Base-by-base conservation (phyloP, 2,113 vertebrate genomes). In the Leptosomus discolor region DNA sequence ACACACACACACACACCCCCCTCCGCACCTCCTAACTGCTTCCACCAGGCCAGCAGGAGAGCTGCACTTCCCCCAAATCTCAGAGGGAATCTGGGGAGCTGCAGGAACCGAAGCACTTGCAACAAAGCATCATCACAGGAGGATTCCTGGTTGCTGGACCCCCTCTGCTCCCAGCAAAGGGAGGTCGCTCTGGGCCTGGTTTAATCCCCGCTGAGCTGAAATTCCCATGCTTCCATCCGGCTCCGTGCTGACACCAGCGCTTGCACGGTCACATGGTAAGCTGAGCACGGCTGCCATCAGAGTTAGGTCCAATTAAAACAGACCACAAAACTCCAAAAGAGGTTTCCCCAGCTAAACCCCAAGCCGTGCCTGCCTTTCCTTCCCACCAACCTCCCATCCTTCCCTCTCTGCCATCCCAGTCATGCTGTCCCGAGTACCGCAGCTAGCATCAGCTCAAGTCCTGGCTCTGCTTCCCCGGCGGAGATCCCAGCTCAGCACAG, bases 181-280 rank as follows among this genome's bases (percentile, higher is more conserved):
- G 50, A 92, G 58, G 53, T 69, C 8, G 2, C 43, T 82, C 65
- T 6, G 2, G 36, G 37, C 30, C 37, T 79, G 77, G 27, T 67
- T 90, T 88, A 87, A 94, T 85, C 74, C 81, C 22, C 8, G 84
- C 57, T 79, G 64, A 78, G 29, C 73, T 50, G 53, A 76, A 82
- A 92, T 61, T 92, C 96, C 86, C 12, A 6, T 65, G 69, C 36
- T 81, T 91, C 83, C 1, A 1, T 56, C 61, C 1, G 6, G 88
- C 43, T 80, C 76, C 12, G 8, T 26, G 90, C 88, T 80, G 92
- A 91, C 89, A 96, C 46, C 67, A 58, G 89, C 3, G 2, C 11
- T 85, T 22, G 1, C 7, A 19, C 48, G 3, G 9, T 77, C 83
- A 92, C 22, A 1, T 76, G 77, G 76, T 0, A 0, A 94, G 75